Evolutionary conservation across 2,113 vertebrate genomes (phyloP).

Genomic region (Clupea harengus): DNA sequence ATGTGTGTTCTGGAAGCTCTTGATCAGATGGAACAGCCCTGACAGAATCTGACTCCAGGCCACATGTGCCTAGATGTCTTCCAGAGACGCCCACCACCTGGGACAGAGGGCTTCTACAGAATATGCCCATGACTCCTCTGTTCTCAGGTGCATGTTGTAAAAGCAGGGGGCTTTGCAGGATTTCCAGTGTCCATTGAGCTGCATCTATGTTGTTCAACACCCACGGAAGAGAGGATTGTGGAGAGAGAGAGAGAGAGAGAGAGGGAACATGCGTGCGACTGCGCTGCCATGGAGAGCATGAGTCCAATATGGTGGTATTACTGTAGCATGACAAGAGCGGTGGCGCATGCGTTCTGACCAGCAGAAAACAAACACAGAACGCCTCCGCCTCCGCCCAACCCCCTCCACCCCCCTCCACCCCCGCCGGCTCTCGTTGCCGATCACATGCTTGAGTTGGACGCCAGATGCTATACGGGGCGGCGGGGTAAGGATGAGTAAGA

Average conservation of each 20-base stretch:
- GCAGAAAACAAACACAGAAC: neutral
- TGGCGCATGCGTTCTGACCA: neutral
- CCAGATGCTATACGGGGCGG: neutral
- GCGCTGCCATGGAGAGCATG: neutral
- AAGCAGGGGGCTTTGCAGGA: neutral
- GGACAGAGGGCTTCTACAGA: neutral
- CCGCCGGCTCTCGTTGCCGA: neutral
- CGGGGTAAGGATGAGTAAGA: neutral
- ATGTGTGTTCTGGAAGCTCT: constrained; percentile 11
- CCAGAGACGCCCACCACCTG: neutral
- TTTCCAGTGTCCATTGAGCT: neutral
- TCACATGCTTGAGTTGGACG: neutral
- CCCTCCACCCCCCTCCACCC: neutral
- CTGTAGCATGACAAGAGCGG: neutral
- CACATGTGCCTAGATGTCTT: neutral
- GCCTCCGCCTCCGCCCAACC: neutral
- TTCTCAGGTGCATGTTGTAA: neutral
- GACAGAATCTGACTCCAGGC: neutral
- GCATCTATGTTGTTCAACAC: neutral
- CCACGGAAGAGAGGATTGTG: neutral
- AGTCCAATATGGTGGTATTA: neutral
- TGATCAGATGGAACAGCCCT: neutral
- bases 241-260: neutral
- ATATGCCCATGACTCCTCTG: no score
- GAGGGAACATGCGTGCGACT: neutral